Evolutionary conservation across 2,888 invertebrate species (phyloP), one percentile per base, ranked within the genome.

Genomic region (Muschampia plurimacula): DNA sequence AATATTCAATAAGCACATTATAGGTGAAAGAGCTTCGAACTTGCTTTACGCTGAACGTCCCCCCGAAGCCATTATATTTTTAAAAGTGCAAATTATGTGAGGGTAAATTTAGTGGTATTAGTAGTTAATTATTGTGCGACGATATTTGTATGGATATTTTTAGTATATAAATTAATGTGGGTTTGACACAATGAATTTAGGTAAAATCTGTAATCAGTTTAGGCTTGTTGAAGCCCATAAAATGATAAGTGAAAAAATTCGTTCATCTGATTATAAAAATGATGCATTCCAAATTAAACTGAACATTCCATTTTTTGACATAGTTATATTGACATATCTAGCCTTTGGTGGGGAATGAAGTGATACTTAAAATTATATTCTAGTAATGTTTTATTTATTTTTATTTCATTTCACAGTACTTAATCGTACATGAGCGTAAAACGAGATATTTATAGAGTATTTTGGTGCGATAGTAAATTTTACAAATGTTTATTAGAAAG

Each of bases 401-500:
- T 90, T 86, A 81, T 87, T 89, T 85, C 81, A 84, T 86, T 87
- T 86, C 77, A 83, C 82, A 80, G 90, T 91, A 91, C 90, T 89
- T 87, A 85, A 87, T 80, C 82, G 89, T 90, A 90, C 86, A 84
- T 82, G 83, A 86, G 87, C 86, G 87, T 78, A 80, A 84, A 84
- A 85, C 85, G 83, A 72, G 78, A 84, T 89, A 82, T 82, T 85
- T 89, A 87, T 87, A 91, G 88, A 89, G 87, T 91, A 92, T 93
- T 91, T 92, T 93, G 94, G 94, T 93, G 93, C 94, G 92, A 91
- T 93, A 92, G 92, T 88, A 86, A 93, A 93, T 91, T 93, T 85
- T 93, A 93, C 92, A 93, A 93, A 91, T 90, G 89, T 92, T 92
- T 91, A 86, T 86, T 87, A 86, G 87, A 88, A 84, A 82, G 83